Evolutionary conservation across 2,888 invertebrate genomes (phyloP).

Genomic region (Nemotelus nigrinus): DNA sequence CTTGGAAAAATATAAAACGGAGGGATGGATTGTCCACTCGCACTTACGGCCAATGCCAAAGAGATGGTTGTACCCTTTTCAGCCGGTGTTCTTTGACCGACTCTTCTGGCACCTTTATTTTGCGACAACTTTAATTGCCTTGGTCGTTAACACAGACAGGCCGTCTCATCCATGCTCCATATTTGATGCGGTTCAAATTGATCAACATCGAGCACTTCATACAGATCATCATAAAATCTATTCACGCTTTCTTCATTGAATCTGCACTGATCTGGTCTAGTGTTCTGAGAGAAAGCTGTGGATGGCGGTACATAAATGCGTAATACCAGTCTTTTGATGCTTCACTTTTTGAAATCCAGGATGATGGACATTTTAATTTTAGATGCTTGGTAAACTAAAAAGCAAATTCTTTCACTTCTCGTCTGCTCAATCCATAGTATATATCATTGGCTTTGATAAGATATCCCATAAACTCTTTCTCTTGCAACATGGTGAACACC

Average conservation of each 20-base stretch:
- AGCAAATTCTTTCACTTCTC: too few species aligned
- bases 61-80: neutral
- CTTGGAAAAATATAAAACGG: constrained; percentile 7
- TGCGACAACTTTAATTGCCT: neutral
- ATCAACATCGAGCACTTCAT: neutral
- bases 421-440: too few species aligned
- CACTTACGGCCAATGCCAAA: neutral
- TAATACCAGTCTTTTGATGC: too few species aligned
- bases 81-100: too few species aligned
- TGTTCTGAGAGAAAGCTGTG: too few species aligned
- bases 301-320: too few species aligned
- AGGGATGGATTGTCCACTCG: neutral
- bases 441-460: too few species aligned
- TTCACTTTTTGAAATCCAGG: too few species aligned
- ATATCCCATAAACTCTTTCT: too few species aligned
- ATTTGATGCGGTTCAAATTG: neutral
- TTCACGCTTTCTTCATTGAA: neutral
- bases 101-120: neutral
- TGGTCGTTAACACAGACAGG: neutral
- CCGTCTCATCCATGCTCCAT: constrained; percentile 12
- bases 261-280: neutral
- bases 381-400: too few species aligned
- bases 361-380: too few species aligned
- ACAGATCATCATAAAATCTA: neutral
- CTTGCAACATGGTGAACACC: too few species aligned